Percentiles rank a stretch among this genome's conserved stretches.
Conservation (phyloP, 2,113 vertebrate genomes). For the Psilopogon haemacephalus region DNA sequence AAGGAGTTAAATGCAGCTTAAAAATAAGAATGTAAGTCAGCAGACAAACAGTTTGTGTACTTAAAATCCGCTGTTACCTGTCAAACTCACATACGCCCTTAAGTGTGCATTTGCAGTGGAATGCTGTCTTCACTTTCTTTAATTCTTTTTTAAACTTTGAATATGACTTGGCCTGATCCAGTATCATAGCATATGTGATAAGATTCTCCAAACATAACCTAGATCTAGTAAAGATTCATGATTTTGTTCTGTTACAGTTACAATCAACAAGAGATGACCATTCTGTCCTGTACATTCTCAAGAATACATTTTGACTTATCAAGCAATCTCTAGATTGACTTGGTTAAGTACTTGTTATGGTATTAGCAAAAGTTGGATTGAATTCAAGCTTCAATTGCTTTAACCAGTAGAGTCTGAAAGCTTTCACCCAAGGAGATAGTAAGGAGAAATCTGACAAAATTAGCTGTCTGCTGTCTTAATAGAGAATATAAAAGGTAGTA, state of each 20-base stretch:
- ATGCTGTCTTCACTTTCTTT: neutral
- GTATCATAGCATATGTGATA: neutral
- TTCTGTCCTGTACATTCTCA: neutral
- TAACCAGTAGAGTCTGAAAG: conserved; percentile 31
- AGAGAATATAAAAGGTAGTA: neutral
- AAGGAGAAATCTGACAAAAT: neutral
- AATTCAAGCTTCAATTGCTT: conserved; percentile 33
- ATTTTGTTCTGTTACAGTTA: neutral
- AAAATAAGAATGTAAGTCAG: neutral
- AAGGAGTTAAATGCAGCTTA: neutral
- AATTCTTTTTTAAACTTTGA: neutral
- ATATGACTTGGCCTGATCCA: neutral
- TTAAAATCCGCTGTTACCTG: neutral
- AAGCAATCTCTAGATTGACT: conserved; percentile 13
- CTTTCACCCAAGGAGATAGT: neutral
- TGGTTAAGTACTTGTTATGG: conserved; percentile 4
- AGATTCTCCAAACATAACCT: neutral
- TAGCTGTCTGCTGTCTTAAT: neutral
- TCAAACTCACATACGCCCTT: neutral
- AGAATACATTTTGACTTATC: neutral
- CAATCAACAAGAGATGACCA: neutral
- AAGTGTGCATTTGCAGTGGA: neutral
- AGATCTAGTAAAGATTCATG: neutral
- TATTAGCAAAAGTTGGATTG: neutral
- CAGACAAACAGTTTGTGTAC: neutral